Conservation (phyloP, 2,113 vertebrate genomes). For the Bufo bufo region DNA sequence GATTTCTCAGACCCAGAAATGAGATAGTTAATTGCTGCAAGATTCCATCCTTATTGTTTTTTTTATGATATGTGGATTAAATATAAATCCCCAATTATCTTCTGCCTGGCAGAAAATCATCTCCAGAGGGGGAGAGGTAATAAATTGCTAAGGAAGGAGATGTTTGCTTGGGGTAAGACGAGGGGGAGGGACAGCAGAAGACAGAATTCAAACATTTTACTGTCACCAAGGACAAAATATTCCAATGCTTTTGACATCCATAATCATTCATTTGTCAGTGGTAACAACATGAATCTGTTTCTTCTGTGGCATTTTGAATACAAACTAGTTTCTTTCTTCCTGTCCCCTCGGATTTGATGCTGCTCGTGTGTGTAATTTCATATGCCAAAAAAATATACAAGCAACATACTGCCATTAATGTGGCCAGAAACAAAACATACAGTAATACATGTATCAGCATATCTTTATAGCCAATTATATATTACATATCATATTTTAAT, state of each 20-base stretch:
- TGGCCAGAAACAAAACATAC: not conserved
- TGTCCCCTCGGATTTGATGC: not conserved
- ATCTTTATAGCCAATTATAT: not conserved
- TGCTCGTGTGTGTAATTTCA: not conserved
- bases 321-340: not conserved
- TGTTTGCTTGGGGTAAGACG: not conserved
- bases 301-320: slow-evolving; percentile 11
- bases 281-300: slow-evolving; percentile 4
- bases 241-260: not conserved
- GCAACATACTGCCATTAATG: not conserved
- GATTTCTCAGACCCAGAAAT: not conserved
- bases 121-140: slow-evolving; percentile 32
- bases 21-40: slow-evolving; percentile 29
- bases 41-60: slow-evolving; percentile 29
- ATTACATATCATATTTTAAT: not conserved
- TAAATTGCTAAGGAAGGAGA: slow-evolving; percentile 37
- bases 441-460: not conserved
- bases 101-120: slow-evolving; percentile 51
- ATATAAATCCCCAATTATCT: slow-evolving; percentile 46
- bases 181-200: slow-evolving; percentile 6
- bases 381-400: not conserved
- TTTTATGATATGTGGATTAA: slow-evolving; percentile 48
- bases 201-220: slow-evolving; percentile 6
- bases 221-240: slow-evolving; percentile 16
- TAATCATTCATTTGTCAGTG: slow-evolving; percentile 31